Evolutionary conservation across 2,888 invertebrate species (phyloP).

Genomic region (Resseliella maxima): DNA sequence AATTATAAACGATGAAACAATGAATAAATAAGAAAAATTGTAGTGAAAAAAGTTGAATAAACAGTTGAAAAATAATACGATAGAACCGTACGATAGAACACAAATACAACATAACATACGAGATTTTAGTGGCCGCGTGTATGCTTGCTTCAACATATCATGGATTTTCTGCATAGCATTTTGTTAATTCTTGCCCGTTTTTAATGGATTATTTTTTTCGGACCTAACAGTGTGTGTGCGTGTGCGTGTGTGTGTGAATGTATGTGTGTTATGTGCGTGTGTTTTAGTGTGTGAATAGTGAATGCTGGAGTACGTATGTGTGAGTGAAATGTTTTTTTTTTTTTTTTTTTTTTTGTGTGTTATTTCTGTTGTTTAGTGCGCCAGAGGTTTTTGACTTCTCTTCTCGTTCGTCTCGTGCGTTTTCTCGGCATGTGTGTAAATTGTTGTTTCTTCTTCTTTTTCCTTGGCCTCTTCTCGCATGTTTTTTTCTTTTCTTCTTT

Average conservation of each 20-base stretch:
- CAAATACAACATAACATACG: constrained; percentile 9
- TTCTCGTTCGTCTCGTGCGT: constrained; percentile 53
- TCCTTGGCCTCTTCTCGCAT: constrained; percentile 45
- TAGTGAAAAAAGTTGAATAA: not conserved
- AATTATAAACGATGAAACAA: constrained; percentile 19
- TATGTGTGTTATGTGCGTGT: too few relatives aligned
- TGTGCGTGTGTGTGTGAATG: not conserved
- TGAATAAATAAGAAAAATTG: not conserved
- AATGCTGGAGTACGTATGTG: not conserved
- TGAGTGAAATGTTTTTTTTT: constrained; percentile 23
- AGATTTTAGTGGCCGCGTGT: constrained; percentile 1
- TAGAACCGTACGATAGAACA: not conserved
- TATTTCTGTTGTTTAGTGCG: constrained; percentile 34
- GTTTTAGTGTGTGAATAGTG: not conserved
- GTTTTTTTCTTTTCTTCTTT: too few relatives aligned
- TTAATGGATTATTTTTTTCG: not conserved
- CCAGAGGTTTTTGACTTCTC: constrained; percentile 51
- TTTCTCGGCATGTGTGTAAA: constrained; percentile 48
- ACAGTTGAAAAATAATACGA: not conserved
- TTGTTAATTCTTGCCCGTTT: not conserved
- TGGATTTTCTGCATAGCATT: not conserved
- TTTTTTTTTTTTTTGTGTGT: not conserved
- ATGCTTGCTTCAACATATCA: not conserved
- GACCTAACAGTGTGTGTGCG: not conserved
- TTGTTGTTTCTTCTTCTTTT: constrained; percentile 32